Evolutionary conservation across 2,888 invertebrate genomes (phyloP).

Genomic region (Thymelicus sylvestris): DNA sequence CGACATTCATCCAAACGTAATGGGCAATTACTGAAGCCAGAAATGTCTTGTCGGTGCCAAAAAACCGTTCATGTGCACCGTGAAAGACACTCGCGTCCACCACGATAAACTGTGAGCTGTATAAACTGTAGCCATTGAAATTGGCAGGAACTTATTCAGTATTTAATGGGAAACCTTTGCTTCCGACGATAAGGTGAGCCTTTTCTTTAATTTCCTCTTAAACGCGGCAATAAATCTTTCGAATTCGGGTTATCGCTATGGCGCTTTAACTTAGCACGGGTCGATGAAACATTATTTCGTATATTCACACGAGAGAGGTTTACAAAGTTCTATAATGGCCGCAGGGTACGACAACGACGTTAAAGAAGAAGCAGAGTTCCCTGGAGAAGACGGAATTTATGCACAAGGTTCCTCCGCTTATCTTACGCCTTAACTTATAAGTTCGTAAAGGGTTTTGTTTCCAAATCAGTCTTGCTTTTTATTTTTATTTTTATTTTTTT

Average conservation of each 20-base stretch:
- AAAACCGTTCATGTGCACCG: conserved; percentile 21
- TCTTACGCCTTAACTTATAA: not conserved
- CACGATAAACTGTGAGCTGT: conserved; percentile 9
- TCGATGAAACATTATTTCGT: conserved; percentile 20
- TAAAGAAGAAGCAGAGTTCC: conserved; percentile 3
- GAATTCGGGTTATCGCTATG: conserved; percentile 15
- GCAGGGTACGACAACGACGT: conserved; percentile 7
- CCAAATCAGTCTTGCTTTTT: not conserved
- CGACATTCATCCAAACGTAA: conserved; percentile 8
- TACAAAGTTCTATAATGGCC: conserved; percentile 8
- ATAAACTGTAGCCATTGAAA: conserved; percentile 4
- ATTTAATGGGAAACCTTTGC: conserved; percentile 11
- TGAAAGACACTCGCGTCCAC: conserved; percentile 30
- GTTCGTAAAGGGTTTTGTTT: conserved; percentile 2
- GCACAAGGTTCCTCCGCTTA: not conserved
- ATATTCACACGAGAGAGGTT: conserved; percentile 14
- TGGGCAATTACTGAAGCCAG: conserved; percentile 25
- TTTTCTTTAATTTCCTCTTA: conserved; percentile 12
- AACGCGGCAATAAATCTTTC: conserved; percentile 19
- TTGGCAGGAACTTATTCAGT: conserved; percentile 2
- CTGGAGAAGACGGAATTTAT: conserved; percentile 7
- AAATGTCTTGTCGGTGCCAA: conserved; percentile 22
- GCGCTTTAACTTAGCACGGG: conserved; percentile 12
- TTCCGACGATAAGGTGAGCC: conserved; percentile 7
- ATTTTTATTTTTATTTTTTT: too few species aligned